Evolutionary conservation across 2,113 vertebrate genomes (phyloP).

Genomic region (Syrmaticus mikado): DNA sequence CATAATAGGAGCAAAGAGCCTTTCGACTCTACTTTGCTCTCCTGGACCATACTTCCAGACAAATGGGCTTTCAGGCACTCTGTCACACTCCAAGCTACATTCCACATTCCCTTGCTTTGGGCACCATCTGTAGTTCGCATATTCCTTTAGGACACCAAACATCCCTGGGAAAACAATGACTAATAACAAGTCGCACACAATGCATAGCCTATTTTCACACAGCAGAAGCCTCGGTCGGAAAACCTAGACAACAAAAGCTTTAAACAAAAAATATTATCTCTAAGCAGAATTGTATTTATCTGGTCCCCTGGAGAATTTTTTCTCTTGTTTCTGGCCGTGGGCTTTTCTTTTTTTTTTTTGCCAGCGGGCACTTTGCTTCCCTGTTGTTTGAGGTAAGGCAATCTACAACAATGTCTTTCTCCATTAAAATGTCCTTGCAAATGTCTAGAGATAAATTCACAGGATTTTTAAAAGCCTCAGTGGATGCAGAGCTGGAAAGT

Average conservation of each 20-base stretch:
- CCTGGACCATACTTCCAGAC: background rate
- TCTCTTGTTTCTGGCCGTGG: conserved; percentile 40
- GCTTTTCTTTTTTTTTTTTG: background rate
- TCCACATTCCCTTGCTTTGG: conserved; percentile 48
- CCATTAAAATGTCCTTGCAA: conserved; percentile 56
- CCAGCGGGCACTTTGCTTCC: conserved; percentile 6
- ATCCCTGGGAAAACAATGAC: conserved; percentile 46
- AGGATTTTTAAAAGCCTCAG: conserved; percentile 28
- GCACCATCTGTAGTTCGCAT: conserved; percentile 40
- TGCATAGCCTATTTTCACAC: conserved; percentile 2
- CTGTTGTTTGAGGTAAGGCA: conserved; percentile 37
- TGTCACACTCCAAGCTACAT: background rate
- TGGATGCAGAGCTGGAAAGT: background rate
- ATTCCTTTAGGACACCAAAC: conserved; percentile 19
- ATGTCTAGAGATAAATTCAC: conserved; percentile 47
- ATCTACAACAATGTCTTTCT: conserved; percentile 31
- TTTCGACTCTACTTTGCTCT: background rate
- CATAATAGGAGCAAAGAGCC: background rate
- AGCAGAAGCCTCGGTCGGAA: conserved; percentile 2
- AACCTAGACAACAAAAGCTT: conserved; percentile 44
- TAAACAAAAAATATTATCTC: conserved; percentile 44
- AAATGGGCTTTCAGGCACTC: background rate
- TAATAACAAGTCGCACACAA: conserved; percentile 9
- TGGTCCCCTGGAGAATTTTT: background rate
- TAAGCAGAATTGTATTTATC: conserved; percentile 27